Evolutionary conservation across 1,140 invertebrate species (phyloP), one percentile per base, ranked within the genome.

Genomic region (Danaus melanippus): DNA sequence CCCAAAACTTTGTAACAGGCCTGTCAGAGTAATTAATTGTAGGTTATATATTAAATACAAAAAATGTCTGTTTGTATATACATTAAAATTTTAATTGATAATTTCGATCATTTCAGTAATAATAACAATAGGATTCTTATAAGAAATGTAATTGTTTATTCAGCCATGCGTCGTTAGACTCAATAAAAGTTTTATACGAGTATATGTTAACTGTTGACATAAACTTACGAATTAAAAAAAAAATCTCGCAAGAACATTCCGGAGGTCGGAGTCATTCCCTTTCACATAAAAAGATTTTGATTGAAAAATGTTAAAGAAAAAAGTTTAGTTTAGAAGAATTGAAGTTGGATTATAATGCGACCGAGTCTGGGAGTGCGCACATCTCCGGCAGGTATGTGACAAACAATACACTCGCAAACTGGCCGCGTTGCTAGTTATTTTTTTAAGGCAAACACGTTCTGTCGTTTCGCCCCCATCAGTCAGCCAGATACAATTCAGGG

Each of bases 241-340:
- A 79, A 79, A 79, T 77, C 72, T 69, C 58, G 61, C 66, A 76
- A 70, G 79, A 83, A 70, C 69, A 70, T 69, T 74, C 68, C 72
- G 61, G 64, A 74, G 69, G 66, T 71, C 72, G 59, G 32, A 57
- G 59, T 65, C 50, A 32, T 32, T 59, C 21, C 47, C 42, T 53
- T 45, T 46, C 51, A 12, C n/a, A 17, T 10, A n/a, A 12, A 42
- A 53, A 49, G 11, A 7, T 50, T 10, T 6, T 10, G 1, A 21
- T 10, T 44, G 50, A 61, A 49, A 59, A 60, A 10, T 63, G 50
- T 50, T 60, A 51, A 56, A 41, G 54, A 58, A 62, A 59, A 60
- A 60, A 60, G 58, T 56, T 60, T 56, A 41, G 42, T 56, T 52
- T 64, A 58, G 62, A 68, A 76, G 70, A 69, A 68, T 76, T 72